Base-by-base conservation (phyloP, 2,888 invertebrate species). In the Leucozona laternaria region DNA sequence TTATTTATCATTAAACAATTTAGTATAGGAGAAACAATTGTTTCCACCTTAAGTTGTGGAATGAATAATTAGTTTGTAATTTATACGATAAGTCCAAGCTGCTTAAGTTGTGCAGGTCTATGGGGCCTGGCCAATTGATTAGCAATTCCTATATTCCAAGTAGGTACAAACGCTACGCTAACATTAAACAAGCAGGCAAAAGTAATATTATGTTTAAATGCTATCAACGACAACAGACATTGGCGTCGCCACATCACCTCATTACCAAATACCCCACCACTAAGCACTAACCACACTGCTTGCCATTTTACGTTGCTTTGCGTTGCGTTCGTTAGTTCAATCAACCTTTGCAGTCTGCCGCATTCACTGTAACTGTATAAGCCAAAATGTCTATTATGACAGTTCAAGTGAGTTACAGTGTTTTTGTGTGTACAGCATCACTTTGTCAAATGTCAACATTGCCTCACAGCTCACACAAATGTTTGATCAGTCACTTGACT, bases 121-220 rank as follows among this genome's bases (percentile, higher is more conserved):
- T 31, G 7, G 11, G 57, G 57, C 25, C 31, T 31, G 48, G 31
- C 15, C 34, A 75, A 68, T 62, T 11, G 53, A 75, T 75, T 80
- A 55, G 68, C 66, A 80, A 75, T 80, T 80, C 75, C 25, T 68
- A 75, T 68, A 75, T 73, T 58, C 40, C 53, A 22, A 22, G 48
- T 17, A 25, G 43, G 50, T 50, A 10, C 7, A 3, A 13, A 34
- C 20, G 37, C 37, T 15, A 15, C 2, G 25, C 25, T 45, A 22
- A 13, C 8, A 48, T 20, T 13, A 10, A 34, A 43, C 20, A 31
- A 28, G 13, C 17, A 17, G 25, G 15, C 2, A 28, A 20, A 53
- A 28, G 64, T 66, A 73, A 57, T 79, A 50, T 66, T 50, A 75
- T 75, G 73, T 11, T 68, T 43, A 73, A 73, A 25, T 15, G 15